phyloP scores from a whole-genome alignment of 2,888 invertebrate genomes.

The Graphium colonna region DNA sequence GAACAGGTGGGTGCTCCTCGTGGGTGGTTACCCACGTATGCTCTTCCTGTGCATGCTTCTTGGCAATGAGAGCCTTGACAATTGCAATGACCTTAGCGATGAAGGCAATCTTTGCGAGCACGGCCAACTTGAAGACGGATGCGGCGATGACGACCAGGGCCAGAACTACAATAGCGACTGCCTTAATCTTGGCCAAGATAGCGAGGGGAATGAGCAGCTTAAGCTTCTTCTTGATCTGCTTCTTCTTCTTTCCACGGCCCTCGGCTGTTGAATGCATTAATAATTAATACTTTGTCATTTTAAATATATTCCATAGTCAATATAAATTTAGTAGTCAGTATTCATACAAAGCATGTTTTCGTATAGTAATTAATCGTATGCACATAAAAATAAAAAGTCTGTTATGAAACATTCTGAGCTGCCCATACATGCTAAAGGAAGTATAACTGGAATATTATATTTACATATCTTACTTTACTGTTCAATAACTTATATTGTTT shows the following conservation, averaged over 20 bases:
- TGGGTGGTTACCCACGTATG: constrained; percentile 45
- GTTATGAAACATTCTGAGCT: too few species aligned
- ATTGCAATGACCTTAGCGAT: constrained; percentile 58
- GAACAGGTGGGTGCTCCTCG: constrained; percentile 43
- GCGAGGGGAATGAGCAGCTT: constrained; percentile 73
- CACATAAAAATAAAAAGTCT: too few species aligned
- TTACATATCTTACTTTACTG: too few species aligned
- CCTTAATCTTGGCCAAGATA: constrained; percentile 83
- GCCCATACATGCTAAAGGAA: too few species aligned
- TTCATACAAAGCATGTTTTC: too few species aligned
- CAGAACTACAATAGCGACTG: constrained; percentile 83
- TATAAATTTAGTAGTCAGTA: not conserved
- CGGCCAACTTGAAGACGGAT: constrained; percentile 85
- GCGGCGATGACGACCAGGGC: constrained; percentile 84
- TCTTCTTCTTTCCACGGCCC: constrained; percentile 86
- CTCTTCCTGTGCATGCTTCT: constrained; percentile 57
- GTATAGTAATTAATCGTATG: too few species aligned
- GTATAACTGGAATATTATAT: too few species aligned
- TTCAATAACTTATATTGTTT: too few species aligned
- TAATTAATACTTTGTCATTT: not conserved
- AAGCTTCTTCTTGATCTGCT: constrained; percentile 77
- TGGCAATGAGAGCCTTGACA: constrained; percentile 63
- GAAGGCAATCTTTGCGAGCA: constrained; percentile 88
- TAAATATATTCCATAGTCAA: too few species aligned
- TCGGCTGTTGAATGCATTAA: constrained; percentile 29